Evolutionary conservation across 1,140 invertebrate genomes (phyloP).

Genomic region (Drosophila jambulina): DNA sequence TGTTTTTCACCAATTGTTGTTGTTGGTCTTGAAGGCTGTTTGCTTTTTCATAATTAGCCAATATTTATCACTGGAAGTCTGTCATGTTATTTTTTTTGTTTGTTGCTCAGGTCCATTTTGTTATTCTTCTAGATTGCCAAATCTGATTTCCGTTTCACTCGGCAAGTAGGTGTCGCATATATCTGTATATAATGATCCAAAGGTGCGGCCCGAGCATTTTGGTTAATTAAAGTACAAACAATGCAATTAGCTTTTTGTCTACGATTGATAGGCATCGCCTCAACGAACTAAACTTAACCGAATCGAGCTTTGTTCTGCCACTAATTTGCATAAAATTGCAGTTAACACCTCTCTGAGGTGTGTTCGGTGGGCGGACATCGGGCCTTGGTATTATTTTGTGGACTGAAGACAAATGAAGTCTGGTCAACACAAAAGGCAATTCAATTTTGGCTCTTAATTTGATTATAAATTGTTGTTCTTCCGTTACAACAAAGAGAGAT

Average conservation of each 20-base stretch:
- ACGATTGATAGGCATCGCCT: slow-evolving; percentile 65
- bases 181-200: slow-evolving; percentile 20
- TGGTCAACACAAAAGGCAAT: slow-evolving; percentile 25
- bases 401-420: slow-evolving; percentile 17
- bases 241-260: slow-evolving; percentile 66
- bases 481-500: background rate
- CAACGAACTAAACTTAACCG: slow-evolving; percentile 6
- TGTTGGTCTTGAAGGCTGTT: slow-evolving; percentile 46
- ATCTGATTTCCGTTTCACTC: slow-evolving; percentile 42
- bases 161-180: slow-evolving; percentile 41
- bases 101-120: slow-evolving; percentile 9
- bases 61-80: slow-evolving; percentile 62
- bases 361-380: slow-evolving; percentile 14
- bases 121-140: slow-evolving; percentile 41
- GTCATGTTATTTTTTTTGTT: slow-evolving; percentile 30
- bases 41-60: slow-evolving; percentile 64
- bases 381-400: slow-evolving; percentile 13
- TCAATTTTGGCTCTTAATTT: slow-evolving; percentile 31
- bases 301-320: slow-evolving; percentile 32
- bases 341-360: slow-evolving; percentile 67
- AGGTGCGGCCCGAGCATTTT: slow-evolving; percentile 54
- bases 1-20: slow-evolving; percentile 15
- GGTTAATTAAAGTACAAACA: slow-evolving; percentile 66
- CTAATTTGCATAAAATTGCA: slow-evolving; percentile 74
- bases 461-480: slow-evolving; percentile 31